Percentiles rank a stretch among this genome's conserved stretches.
These are phyloP conservation scores for Ctenopoma multispine DNA, from an alignment of 2,797 vertebrate species.

Conservation along the genomic window DNA sequence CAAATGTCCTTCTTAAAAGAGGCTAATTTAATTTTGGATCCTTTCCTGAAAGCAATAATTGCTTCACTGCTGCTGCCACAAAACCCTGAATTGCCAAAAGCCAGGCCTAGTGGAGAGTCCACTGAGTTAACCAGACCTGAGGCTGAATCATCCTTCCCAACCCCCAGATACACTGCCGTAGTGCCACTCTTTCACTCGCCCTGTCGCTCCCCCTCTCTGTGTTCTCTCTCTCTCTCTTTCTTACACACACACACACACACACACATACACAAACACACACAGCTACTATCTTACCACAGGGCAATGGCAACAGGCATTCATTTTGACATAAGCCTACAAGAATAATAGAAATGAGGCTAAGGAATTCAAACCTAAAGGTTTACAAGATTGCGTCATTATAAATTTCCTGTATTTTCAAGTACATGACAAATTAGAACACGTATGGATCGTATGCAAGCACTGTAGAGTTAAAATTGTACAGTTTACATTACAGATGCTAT, in stretches of 20 bases:
- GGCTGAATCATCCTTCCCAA: slow-evolving; percentile 76
- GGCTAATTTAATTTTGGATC: slow-evolving; percentile 79
- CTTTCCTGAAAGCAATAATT: slow-evolving; percentile 75
- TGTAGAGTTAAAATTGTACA: background rate
- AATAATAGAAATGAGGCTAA: slow-evolving; percentile 49
- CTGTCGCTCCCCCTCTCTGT: slow-evolving; percentile 15
- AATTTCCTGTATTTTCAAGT: slow-evolving; percentile 26
- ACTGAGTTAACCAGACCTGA: slow-evolving; percentile 78
- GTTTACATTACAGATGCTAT: background rate
- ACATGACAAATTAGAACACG: slow-evolving; percentile 24
- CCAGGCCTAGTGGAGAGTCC: slow-evolving; percentile 68
- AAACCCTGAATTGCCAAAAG: slow-evolving; percentile 71
- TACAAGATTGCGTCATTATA: slow-evolving; percentile 17
- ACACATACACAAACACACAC: slow-evolving; percentile 36
- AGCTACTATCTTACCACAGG: slow-evolving; percentile 68
- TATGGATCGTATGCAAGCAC: background rate
- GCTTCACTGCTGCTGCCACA: slow-evolving; percentile 68
- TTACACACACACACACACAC: slow-evolving; percentile 15
- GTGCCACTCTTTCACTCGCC: slow-evolving; percentile 68
- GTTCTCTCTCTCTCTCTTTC: slow-evolving; percentile 9
- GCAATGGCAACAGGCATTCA: slow-evolving; percentile 76
- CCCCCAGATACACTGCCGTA: slow-evolving; percentile 76
- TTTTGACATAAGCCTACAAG: slow-evolving; percentile 61
- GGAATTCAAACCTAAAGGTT: slow-evolving; percentile 49
- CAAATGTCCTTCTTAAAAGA: slow-evolving; percentile 77